Conservation (phyloP, 1,140 invertebrate species). For the Ptiloglossa arizonensis region DNA sequence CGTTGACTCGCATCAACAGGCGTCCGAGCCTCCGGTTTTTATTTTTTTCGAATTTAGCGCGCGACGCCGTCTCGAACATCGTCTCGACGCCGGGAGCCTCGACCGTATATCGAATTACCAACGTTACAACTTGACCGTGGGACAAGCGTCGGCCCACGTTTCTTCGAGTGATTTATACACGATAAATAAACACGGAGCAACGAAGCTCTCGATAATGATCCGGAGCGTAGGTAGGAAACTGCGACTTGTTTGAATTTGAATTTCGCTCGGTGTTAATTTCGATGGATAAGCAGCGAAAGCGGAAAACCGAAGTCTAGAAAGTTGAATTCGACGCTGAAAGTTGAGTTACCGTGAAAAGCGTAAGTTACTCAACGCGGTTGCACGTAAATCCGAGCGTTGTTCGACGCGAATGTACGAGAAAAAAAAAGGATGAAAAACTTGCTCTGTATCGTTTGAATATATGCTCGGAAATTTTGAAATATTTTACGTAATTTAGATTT, state of each 20-base stretch:
- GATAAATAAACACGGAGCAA: constrained; percentile 30
- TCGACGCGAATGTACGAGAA: too few relatives aligned
- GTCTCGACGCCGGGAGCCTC: constrained; percentile 26
- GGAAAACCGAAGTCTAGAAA: neutral
- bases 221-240: neutral
- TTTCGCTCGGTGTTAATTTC: neutral
- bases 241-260: neutral
- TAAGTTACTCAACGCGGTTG: too few relatives aligned
- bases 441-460: too few relatives aligned
- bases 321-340: neutral
- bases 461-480: too few relatives aligned
- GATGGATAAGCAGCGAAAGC: neutral
- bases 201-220: constrained; percentile 12
- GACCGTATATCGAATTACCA: constrained; percentile 28
- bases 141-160: constrained; percentile 39
- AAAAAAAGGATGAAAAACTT: too few relatives aligned
- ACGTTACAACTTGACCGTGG: constrained; percentile 22
- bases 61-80: constrained; percentile 9
- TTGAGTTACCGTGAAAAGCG: too few relatives aligned
- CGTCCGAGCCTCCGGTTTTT: neutral
- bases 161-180: constrained; percentile 33
- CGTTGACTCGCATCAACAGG: constrained; percentile 7
- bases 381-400: too few relatives aligned
- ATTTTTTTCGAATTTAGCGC: neutral
- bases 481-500: too few relatives aligned